Conservation (phyloP, 2,797 vertebrate species). For the Brotula barbata region DNA sequence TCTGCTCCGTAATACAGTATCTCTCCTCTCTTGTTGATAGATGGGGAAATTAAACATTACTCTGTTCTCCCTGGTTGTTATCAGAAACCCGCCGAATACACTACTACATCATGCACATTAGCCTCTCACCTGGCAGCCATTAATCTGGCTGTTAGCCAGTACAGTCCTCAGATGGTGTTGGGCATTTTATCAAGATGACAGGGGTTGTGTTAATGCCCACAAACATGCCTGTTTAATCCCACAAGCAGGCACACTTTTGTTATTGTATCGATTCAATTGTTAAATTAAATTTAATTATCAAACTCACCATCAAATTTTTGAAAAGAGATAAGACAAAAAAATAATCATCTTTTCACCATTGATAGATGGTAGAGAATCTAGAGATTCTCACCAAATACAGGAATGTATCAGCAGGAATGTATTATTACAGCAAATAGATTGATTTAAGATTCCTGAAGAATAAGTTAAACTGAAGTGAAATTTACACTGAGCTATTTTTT, state of each 20-base stretch:
- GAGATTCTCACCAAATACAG: background rate
- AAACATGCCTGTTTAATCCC: background rate
- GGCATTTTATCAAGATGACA: conserved; percentile 31
- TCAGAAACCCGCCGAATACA: conserved; percentile 37
- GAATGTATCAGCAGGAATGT: background rate
- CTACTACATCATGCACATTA: conserved; percentile 36
- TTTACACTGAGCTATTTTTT: background rate
- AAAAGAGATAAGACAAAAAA: background rate
- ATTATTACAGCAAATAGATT: background rate
- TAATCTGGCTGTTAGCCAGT: conserved; percentile 32
- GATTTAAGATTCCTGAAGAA: background rate
- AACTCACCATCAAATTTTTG: background rate
- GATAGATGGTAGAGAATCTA: background rate
- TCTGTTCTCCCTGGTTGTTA: conserved; percentile 20
- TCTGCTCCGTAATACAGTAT: conserved; percentile 14
- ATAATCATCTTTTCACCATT: background rate
- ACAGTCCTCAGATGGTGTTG: conserved; percentile 9
- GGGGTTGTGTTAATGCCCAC: background rate
- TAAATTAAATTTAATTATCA: background rate
- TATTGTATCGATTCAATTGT: background rate
- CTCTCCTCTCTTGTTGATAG: conserved; percentile 31
- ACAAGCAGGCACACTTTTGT: background rate
- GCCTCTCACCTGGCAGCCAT: conserved; percentile 36
- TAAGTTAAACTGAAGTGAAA: background rate
- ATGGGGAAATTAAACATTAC: conserved; percentile 29